phyloP scores from a whole-genome alignment of 2,113 vertebrate genomes.

The Semnopithecus entellus region DNA sequence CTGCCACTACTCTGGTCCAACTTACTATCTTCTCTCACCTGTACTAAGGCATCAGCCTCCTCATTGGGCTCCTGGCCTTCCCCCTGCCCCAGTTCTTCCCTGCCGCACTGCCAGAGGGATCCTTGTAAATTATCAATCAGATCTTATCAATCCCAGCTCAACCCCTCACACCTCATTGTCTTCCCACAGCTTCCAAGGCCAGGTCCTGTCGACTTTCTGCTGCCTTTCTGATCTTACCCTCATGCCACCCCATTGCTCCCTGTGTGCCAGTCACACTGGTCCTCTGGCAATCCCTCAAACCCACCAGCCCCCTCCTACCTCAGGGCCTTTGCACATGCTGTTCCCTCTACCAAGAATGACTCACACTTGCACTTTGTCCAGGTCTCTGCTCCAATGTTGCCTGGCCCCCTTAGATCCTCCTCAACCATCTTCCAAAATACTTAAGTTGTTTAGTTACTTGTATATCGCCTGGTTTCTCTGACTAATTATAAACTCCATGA shows the following conservation, averaged over 20 bases:
- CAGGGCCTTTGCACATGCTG: constrained; percentile 27
- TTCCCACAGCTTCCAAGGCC: not conserved
- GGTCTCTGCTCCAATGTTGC: not conserved
- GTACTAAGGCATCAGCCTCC: not conserved
- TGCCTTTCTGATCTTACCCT: not conserved
- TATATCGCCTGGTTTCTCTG: not conserved
- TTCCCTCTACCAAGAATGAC: no score
- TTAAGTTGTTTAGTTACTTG: not conserved
- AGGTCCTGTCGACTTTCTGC: not conserved
- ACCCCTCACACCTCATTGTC: not conserved
- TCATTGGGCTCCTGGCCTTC: not conserved
- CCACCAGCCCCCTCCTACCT: not conserved
- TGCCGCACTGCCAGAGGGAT: not conserved
- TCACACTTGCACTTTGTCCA: not conserved
- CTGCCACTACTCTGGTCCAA: not conserved
- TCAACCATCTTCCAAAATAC: not conserved
- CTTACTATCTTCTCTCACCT: not conserved
- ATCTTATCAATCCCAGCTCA: not conserved
- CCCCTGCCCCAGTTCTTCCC: accelerated
- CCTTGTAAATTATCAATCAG: not conserved
- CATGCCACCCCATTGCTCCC: accelerated
- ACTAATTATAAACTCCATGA: not conserved
- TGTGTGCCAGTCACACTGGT: not conserved
- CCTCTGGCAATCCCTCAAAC: not conserved
- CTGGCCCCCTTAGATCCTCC: not conserved